These are phyloP conservation scores for Drosophila paramelanica DNA, from an alignment of 2,888 invertebrate species.

Conservation along the genomic window DNA sequence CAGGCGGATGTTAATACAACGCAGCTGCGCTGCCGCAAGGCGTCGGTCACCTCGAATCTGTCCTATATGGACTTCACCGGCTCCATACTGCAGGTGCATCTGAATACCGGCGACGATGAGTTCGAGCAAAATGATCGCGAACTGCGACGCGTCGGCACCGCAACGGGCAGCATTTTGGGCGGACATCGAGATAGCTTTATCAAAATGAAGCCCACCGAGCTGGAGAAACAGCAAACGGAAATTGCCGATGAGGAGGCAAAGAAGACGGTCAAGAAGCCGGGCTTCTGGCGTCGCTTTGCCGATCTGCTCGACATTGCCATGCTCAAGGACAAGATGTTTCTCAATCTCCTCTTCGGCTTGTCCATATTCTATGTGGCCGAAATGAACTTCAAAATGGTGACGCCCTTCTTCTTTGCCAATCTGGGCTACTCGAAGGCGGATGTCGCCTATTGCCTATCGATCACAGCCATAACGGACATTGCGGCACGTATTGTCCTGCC, in stretches of 20 bases:
- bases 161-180: slow-evolving; percentile 80
- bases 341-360: slow-evolving; percentile 90
- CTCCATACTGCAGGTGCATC: slow-evolving; percentile 89
- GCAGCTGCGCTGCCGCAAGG: slow-evolving; percentile 87
- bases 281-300: slow-evolving; percentile 87
- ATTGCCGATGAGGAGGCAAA: slow-evolving; percentile 58
- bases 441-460: slow-evolving; percentile 90
- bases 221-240: slow-evolving; percentile 72
- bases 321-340: slow-evolving; percentile 89
- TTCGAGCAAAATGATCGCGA: slow-evolving; percentile 84
- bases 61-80: slow-evolving; percentile 91
- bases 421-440: slow-evolving; percentile 88
- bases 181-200: slow-evolving; percentile 83
- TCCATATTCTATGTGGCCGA: slow-evolving; percentile 91
- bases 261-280: slow-evolving; percentile 75
- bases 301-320: slow-evolving; percentile 90
- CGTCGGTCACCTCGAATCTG: slow-evolving; percentile 90
- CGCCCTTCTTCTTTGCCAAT: slow-evolving; percentile 89
- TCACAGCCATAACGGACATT: slow-evolving; percentile 91
- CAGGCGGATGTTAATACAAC: slow-evolving; percentile 86
- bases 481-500: slow-evolving; percentile 90
- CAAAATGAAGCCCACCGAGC: slow-evolving; percentile 83
- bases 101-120: slow-evolving; percentile 86
- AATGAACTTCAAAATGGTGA: slow-evolving; percentile 90
- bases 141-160: slow-evolving; percentile 83